Evolutionary conservation across 2,113 vertebrate genomes (phyloP).

Genomic region (Crotalus horridus): DNA sequence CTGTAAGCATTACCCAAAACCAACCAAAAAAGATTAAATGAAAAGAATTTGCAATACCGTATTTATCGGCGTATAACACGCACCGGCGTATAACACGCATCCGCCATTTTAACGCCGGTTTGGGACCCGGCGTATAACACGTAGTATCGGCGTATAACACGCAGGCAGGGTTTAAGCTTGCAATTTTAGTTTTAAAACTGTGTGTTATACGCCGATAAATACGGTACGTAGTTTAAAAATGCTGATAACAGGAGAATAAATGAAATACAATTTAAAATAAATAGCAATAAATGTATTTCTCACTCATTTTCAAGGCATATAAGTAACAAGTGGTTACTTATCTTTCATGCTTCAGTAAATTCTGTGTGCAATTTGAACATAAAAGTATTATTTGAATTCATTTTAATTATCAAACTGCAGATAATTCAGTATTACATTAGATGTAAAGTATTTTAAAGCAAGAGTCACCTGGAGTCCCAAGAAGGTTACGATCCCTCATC

Average conservation of each 20-base stretch:
- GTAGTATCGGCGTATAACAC: no score
- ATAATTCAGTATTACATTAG: not conserved
- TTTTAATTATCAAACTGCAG: not conserved
- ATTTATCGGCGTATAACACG: no score
- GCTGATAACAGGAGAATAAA: not conserved
- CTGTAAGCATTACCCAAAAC: not conserved
- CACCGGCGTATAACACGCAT: no score
- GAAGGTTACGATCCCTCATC: slow-evolving; percentile 92
- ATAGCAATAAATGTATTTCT: not conserved
- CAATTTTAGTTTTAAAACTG: no score
- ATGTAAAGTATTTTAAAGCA: not conserved
- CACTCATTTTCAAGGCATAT: not conserved
- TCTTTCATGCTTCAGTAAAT: not conserved
- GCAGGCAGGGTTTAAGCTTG: no score
- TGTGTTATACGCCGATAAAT: no score
- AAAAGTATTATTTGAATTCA: not conserved
- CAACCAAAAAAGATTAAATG: not conserved
- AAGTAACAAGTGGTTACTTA: not conserved
- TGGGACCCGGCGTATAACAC: no score
- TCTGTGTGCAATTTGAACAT: not conserved
- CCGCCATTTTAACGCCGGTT: no score
- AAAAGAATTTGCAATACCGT: not conserved
- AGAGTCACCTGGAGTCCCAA: slow-evolving; percentile 88
- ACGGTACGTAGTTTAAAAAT: not conserved
- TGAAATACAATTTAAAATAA: accelerated